phyloP scores from a whole-genome alignment of 2,797 vertebrate genomes.

The Alectoris magna region DNA sequence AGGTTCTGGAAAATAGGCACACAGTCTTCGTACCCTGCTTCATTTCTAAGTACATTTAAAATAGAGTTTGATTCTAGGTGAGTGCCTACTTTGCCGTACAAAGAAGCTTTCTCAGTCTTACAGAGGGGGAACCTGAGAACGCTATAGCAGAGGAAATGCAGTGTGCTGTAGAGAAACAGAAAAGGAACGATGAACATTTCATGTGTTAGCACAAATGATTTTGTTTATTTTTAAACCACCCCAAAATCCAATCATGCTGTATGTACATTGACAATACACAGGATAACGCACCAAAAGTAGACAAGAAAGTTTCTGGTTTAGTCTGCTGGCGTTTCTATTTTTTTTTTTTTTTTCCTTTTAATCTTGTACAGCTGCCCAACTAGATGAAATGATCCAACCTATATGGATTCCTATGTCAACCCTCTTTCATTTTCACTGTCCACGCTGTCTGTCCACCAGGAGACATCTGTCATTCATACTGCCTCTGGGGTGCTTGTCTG shows the following conservation, averaged over 20 bases:
- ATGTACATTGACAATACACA: conserved; percentile 37
- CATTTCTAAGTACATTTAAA: neutral
- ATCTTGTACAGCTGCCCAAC: neutral
- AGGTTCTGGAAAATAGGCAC: neutral
- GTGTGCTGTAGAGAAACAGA: neutral
- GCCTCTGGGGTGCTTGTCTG: neutral
- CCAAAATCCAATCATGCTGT: conserved; percentile 41
- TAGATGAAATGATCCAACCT: neutral
- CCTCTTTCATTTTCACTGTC: neutral
- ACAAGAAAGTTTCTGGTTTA: neutral
- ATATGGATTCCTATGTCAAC: neutral
- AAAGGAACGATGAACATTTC: neutral
- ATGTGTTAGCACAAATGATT: conserved; percentile 21
- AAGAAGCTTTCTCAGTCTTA: neutral
- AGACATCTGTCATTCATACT: neutral
- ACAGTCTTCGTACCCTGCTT: neutral
- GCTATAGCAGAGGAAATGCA: neutral
- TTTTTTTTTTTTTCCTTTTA: neutral
- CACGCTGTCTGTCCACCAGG: neutral
- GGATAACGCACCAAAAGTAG: neutral
- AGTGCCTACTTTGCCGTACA: neutral
- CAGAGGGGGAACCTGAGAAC: neutral
- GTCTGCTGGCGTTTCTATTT: neutral
- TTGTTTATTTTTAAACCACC: conserved; percentile 62
- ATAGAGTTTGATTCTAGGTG: neutral